Evolutionary conservation across 2,888 invertebrate species (phyloP).

Genomic region (Neoaliturus tenellus): DNA sequence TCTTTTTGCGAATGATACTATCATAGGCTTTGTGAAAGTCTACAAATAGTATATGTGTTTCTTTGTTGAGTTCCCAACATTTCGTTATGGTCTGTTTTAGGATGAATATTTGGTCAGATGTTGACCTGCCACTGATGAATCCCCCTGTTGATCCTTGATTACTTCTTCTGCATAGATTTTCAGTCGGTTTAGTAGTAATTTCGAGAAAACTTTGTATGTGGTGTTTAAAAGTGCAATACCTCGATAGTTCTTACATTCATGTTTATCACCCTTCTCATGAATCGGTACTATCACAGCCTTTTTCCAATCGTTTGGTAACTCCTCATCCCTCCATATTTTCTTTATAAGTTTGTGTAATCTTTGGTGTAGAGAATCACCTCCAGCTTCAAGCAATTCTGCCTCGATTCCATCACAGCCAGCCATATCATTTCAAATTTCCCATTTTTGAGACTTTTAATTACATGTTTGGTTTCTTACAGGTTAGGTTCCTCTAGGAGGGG

Average conservation of each 20-base stretch:
- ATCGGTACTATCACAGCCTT: conserved; percentile 70
- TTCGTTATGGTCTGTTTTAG: conserved; percentile 38
- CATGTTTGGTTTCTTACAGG: conserved; percentile 1
- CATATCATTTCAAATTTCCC: too few species aligned
- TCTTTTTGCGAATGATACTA: conserved; percentile 29
- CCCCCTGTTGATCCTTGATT: conserved; percentile 49
- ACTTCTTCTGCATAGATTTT: conserved; percentile 50
- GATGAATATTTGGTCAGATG: conserved; percentile 49
- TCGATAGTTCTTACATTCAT: conserved; percentile 57
- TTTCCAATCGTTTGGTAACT: conserved; percentile 61
- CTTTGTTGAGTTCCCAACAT: conserved; percentile 50
- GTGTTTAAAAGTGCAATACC: conserved; percentile 59
- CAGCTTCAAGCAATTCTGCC: conserved; percentile 22
- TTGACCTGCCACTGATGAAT: conserved; percentile 45
- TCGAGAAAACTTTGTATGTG: conserved; percentile 53
- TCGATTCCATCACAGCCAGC: conserved; percentile 46
- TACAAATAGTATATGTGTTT: conserved; percentile 48
- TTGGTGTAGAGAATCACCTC: not conserved
- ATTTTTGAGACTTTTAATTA: conserved; percentile 27
- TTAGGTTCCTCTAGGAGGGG: conserved; percentile 17
- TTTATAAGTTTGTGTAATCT: conserved; percentile 21
- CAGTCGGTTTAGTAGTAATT: conserved; percentile 45
- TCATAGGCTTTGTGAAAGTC: conserved; percentile 54
- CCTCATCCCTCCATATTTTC: conserved; percentile 16
- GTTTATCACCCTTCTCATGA: conserved; percentile 58